A percentile compares a stretch with the other conserved stretches of the same genome.
phyloP scores from a whole-genome alignment of 2,113 vertebrate species.

The Spermophilus dauricus region DNA sequence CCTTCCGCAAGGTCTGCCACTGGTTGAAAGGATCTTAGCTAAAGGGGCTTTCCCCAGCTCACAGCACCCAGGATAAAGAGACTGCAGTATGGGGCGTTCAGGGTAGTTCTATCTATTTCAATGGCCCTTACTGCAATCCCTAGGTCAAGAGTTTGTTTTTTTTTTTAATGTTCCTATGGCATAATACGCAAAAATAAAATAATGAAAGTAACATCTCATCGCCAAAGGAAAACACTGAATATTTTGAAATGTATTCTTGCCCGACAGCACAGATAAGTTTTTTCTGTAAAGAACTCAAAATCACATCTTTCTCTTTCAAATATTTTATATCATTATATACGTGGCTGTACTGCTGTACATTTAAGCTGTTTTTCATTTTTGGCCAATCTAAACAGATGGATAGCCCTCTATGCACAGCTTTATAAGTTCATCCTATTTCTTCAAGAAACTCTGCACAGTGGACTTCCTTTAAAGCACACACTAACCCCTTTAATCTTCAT shows the following conservation, averaged over 20 bases:
- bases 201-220: background rate
- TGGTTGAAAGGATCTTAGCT: background rate
- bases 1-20: background rate
- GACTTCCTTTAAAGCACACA: background rate
- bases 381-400: background rate
- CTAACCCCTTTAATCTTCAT: background rate
- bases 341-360: background rate
- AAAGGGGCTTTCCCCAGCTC: background rate
- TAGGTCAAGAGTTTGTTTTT: background rate
- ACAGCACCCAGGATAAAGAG: no score
- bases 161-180: background rate
- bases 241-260: background rate
- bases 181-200: background rate
- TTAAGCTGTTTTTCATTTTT: background rate
- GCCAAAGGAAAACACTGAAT: background rate
- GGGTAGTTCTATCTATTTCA: background rate
- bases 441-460: background rate
- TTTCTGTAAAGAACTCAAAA: background rate
- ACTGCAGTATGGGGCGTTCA: rapidly evolving
- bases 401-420: background rate
- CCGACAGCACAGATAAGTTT: rapidly evolving
- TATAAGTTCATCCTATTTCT: background rate
- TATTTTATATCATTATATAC: background rate
- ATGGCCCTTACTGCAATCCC: background rate
- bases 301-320: background rate